phyloP scores from a whole-genome alignment of 1,140 invertebrate genomes.

The Latrodectus geometricus region DNA sequence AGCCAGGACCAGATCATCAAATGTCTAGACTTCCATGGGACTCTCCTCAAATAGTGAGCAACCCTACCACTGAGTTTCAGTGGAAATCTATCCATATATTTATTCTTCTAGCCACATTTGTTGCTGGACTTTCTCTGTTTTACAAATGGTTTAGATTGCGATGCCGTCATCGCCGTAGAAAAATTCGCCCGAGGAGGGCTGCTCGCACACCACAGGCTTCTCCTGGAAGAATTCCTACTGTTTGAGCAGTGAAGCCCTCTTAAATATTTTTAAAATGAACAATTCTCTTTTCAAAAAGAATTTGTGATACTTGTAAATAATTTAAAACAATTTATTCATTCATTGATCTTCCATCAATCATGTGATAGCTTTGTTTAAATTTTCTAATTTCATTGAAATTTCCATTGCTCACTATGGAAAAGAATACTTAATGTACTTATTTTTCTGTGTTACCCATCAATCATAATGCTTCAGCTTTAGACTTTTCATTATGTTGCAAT shows the following conservation, averaged over 20 bases:
- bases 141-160: constrained; percentile 41
- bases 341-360: background rate
- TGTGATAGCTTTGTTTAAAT: no score
- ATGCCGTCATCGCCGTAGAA: constrained; percentile 20
- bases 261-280: constrained; percentile 12
- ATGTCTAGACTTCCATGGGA: constrained; percentile 48
- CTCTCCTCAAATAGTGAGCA: constrained; percentile 59
- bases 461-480: no score
- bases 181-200: constrained; percentile 7
- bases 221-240: constrained; percentile 28
- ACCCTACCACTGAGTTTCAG: constrained; percentile 50
- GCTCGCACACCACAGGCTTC: constrained; percentile 17
- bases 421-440: no score
- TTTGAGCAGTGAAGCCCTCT: constrained; percentile 18
- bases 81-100: constrained; percentile 45
- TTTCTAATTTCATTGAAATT: no score
- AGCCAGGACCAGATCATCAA: constrained; percentile 36
- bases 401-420: no score
- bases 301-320: constrained; percentile 57
- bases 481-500: no score
- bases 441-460: no score
- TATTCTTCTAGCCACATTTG: constrained; percentile 21
- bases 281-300: constrained; percentile 20
- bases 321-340: background rate
- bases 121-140: constrained; percentile 21